These are phyloP conservation scores for Raphicerus campestris DNA, from an alignment of 2,113 vertebrate species.

Conservation along the genomic window DNA sequence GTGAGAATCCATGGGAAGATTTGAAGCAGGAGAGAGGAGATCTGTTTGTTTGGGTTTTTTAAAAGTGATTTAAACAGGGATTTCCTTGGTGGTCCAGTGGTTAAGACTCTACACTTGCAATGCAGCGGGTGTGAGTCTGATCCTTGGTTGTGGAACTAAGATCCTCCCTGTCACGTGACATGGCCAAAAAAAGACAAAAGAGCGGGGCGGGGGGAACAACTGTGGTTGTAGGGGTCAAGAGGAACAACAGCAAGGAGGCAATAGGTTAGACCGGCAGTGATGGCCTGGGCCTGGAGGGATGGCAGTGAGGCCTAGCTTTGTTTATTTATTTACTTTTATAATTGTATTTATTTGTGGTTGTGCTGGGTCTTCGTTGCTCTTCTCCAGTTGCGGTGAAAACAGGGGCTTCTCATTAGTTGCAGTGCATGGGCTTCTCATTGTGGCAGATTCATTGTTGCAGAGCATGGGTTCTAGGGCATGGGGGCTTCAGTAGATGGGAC, in stretches of 20 bases:
- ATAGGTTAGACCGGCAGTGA: background rate
- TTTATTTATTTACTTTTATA: background rate
- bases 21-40: background rate
- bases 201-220: fast-evolving
- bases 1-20: background rate
- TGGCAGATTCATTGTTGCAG: background rate
- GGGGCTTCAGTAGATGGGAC: background rate
- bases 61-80: too few species aligned
- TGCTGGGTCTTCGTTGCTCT: background rate
- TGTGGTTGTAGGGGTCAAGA: background rate
- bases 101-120: background rate
- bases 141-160: background rate
- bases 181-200: background rate
- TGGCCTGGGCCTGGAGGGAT: background rate
- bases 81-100: background rate
- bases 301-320: background rate
- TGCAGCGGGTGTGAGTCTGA: background rate
- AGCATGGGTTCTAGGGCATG: background rate
- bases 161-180: background rate
- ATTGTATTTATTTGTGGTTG: background rate
- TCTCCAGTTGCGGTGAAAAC: background rate
- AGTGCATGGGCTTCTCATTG: background rate
- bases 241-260: background rate
- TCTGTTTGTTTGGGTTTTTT: background rate
- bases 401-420: background rate